Percentiles rank a stretch among this genome's conserved stretches.
These are phyloP conservation scores for Aplidium turbinatum DNA, from an alignment of 23 tunicate species.

Conservation along the genomic window DNA sequence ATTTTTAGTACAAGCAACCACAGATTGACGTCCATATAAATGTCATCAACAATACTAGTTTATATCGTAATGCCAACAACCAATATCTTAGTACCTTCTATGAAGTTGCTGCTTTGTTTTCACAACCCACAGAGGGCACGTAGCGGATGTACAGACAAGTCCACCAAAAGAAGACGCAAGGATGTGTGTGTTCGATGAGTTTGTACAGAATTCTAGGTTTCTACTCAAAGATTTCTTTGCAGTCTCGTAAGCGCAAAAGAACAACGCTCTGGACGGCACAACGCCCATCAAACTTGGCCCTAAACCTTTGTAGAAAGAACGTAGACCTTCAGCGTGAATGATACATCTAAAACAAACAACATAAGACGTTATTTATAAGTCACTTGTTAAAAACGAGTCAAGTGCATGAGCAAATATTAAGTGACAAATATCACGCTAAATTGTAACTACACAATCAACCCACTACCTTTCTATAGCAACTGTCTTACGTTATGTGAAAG, in stretches of 20 bases:
- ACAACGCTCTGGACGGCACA: constrained; percentile 73
- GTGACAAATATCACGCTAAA: no score
- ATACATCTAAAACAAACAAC: constrained; percentile 75
- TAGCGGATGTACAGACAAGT: constrained; percentile 50
- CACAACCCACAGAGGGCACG: constrained; percentile 81
- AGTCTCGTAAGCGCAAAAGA: constrained; percentile 53
- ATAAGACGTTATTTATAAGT: no score
- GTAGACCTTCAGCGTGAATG: constrained; percentile 52
- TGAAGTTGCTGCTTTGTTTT: constrained; percentile 80
- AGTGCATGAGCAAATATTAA: no score
- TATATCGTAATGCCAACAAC: no score
- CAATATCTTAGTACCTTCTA: no score
- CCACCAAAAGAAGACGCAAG: constrained; percentile 65
- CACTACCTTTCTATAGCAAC: no score
- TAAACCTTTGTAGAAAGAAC: constrained; percentile 75
- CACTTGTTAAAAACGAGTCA: no score
- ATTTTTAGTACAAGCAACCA: no score
- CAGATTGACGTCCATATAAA: no score
- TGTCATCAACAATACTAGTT: no score
- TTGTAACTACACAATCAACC: no score
- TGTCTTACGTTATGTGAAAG: no score
- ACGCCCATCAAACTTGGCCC: constrained; percentile 67
- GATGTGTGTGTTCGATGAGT: constrained; percentile 36
- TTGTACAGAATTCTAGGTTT: constrained; percentile 11
- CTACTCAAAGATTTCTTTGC: constrained; percentile 32